A percentile compares a stretch with the other conserved stretches of the same genome.
phyloP scores from a whole-genome alignment of 2,888 invertebrate genomes.

The Nymphalis polychloros region DNA sequence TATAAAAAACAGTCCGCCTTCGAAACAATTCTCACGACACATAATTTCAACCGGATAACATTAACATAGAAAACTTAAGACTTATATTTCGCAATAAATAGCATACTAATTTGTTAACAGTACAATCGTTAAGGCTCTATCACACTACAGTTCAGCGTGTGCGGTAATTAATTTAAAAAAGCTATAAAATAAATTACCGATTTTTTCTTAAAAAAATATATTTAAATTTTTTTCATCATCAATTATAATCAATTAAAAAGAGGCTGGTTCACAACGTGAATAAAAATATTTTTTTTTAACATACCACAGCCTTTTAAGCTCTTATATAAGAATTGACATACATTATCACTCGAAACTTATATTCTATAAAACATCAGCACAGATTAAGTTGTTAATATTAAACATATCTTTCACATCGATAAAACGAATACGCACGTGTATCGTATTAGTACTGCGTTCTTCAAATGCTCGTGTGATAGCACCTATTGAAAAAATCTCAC shows the following conservation, averaged over 20 bases:
- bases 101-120: slow-evolving; percentile 34
- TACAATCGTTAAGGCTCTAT: slow-evolving; percentile 3
- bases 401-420: not conserved
- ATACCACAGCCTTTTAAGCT: too few species aligned
- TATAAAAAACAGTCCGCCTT: slow-evolving; percentile 28
- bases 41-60: slow-evolving; percentile 34
- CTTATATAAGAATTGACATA: too few species aligned
- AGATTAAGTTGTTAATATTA: not conserved
- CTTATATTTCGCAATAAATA: slow-evolving; percentile 35
- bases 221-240: too few species aligned
- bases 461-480: slow-evolving; percentile 6
- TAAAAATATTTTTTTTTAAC: too few species aligned
- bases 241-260: too few species aligned
- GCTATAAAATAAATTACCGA: not conserved
- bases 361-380: not conserved
- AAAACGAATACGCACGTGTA: not conserved
- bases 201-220: too few species aligned
- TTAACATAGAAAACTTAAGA: slow-evolving; percentile 35
- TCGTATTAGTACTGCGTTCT: slow-evolving; percentile 1
- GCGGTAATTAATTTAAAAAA: not conserved
- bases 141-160: not conserved
- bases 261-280: too few species aligned
- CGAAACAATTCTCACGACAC: slow-evolving; percentile 35
- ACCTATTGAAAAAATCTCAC: slow-evolving; percentile 4
- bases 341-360: too few species aligned